Percentiles rank a stretch among this genome's conserved stretches.
These are phyloP conservation scores for Monopis laevigella DNA, from an alignment of 2,888 invertebrate species.

Conservation along the genomic window DNA sequence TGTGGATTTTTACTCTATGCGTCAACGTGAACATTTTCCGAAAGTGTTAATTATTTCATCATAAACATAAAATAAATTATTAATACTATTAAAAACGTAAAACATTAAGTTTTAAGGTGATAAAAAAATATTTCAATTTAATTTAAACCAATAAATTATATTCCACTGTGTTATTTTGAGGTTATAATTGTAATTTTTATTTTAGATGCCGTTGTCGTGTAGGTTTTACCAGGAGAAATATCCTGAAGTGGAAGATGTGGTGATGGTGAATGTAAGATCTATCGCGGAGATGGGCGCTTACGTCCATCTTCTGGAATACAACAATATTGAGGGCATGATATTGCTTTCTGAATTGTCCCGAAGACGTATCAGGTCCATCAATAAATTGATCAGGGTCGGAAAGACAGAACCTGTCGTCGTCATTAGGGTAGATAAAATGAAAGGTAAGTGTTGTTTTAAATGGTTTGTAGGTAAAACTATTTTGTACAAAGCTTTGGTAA, in stretches of 20 bases:
- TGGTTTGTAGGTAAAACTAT: not conserved
- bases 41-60: slow-evolving; percentile 42
- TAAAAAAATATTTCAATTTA: not conserved
- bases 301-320: slow-evolving; percentile 96
- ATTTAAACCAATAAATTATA: not conserved
- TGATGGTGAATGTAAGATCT: slow-evolving; percentile 97
- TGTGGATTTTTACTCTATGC: too few relatives aligned
- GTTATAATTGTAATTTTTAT: slow-evolving; percentile 33
- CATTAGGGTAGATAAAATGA: slow-evolving; percentile 99
- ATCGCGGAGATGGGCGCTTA: slow-evolving; percentile 99
- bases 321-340: slow-evolving; percentile 99
- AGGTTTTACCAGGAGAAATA: slow-evolving; percentile 97
- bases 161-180: slow-evolving; percentile 25
- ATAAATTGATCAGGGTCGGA: slow-evolving; percentile 98
- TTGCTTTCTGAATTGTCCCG: slow-evolving; percentile 96
- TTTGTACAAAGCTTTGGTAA: too few relatives aligned
- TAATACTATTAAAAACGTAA: slow-evolving; percentile 19
- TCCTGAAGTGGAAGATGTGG: slow-evolving; percentile 99
- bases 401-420: slow-evolving; percentile 99
- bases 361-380: slow-evolving; percentile 98
- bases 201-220: slow-evolving; percentile 88
- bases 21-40: slow-evolving; percentile 57
- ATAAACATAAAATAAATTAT: too few relatives aligned
- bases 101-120: slow-evolving; percentile 1
- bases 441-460: slow-evolving; percentile 70